Conservation (phyloP, 2,113 vertebrate genomes). For the Cavia porcellus region DNA sequence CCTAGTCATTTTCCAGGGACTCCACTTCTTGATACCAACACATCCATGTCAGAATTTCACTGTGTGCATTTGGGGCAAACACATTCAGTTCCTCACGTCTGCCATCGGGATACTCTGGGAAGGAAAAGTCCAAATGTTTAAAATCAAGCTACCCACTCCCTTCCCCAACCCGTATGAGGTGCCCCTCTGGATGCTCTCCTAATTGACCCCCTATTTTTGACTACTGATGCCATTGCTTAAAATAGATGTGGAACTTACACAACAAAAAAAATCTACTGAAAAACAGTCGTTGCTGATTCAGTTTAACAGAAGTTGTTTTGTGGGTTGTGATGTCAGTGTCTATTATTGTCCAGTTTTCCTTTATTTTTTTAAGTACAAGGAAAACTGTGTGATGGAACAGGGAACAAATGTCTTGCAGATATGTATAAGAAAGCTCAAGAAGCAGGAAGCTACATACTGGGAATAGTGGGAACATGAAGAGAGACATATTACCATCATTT, state of each 20-base stretch:
- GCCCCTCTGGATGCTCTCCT: neutral
- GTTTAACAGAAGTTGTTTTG: constrained; percentile 42
- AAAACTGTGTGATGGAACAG: neutral
- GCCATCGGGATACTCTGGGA: neutral
- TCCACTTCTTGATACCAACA: neutral
- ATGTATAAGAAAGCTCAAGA: constrained; percentile 15
- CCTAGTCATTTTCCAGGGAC: neutral
- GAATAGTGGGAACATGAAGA: constrained; percentile 18
- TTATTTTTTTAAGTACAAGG: neutral
- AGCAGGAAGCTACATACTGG: constrained; percentile 21
- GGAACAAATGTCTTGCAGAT: neutral
- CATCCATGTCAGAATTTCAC: neutral
- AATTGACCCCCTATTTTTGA: neutral
- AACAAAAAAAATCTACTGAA: constrained; percentile 24
- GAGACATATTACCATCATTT: constrained; percentile 6
- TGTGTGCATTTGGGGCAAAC: neutral
- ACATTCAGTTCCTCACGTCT: neutral
- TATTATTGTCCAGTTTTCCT: constrained; percentile 1
- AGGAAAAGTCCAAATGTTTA: constrained; percentile 38
- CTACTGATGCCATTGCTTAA: constrained; percentile 57
- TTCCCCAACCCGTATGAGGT: neutral
- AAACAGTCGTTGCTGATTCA: constrained; percentile 52
- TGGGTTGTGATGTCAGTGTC: constrained; percentile 36
- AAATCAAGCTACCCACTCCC: neutral
- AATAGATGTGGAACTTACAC: constrained; percentile 48